phyloP scores from a whole-genome alignment of 2,888 invertebrate species.

The Luperina nickerlii region DNA sequence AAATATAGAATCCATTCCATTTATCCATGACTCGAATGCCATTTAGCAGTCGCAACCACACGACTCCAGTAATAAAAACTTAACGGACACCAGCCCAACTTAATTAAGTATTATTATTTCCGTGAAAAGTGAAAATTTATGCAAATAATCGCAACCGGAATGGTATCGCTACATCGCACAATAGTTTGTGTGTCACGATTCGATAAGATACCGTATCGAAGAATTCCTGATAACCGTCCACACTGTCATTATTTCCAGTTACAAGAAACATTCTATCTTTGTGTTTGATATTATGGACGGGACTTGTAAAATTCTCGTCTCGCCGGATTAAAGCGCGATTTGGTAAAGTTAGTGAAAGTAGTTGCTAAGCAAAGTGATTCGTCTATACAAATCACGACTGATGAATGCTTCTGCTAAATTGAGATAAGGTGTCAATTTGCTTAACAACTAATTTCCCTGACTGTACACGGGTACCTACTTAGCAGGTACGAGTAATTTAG shows the following conservation, averaged over 20 bases:
- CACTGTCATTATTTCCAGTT: constrained; percentile 52
- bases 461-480: background rate
- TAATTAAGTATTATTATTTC: constrained; percentile 23
- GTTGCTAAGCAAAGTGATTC: background rate
- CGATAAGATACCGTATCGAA: constrained; percentile 64
- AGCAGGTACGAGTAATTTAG: background rate
- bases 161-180: constrained; percentile 19
- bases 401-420: too few relatives aligned
- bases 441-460: background rate
- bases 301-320: constrained; percentile 5
- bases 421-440: background rate
- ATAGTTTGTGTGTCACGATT: constrained; percentile 53
- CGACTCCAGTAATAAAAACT: constrained; percentile 14
- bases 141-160: constrained; percentile 37
- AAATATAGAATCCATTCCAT: background rate
- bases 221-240: constrained; percentile 58
- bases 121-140: constrained; percentile 44
- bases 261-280: constrained; percentile 33
- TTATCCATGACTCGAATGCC: background rate
- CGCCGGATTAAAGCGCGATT: background rate
- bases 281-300: background rate
- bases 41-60: background rate
- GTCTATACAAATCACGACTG: background rate
- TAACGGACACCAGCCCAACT: background rate
- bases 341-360: background rate